Percentiles rank a stretch among this genome's conserved stretches.
phyloP scores from a whole-genome alignment of 2,113 vertebrate genomes.

The Coptodon rendalli region DNA sequence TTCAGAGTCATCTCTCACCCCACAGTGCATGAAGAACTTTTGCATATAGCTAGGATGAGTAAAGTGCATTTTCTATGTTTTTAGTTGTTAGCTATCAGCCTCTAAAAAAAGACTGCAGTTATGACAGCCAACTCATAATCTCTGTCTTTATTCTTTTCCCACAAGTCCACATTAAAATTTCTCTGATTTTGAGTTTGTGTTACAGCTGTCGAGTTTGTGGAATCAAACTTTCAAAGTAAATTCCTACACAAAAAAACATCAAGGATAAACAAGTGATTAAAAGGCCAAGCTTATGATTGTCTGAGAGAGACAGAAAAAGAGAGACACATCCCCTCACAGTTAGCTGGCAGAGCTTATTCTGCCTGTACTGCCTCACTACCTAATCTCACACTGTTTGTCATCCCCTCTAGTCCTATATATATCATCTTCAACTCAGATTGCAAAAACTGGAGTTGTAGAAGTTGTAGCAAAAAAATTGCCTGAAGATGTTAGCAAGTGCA shows the following conservation, averaged over 20 bases:
- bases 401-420: constrained; percentile 19
- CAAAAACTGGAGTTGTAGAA: constrained; percentile 18
- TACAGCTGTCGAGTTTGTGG: constrained; percentile 30
- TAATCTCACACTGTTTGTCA: constrained; percentile 45
- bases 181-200: constrained; percentile 34
- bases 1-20: background rate
- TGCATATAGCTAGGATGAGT: background rate
- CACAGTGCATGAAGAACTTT: background rate
- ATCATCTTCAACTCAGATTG: constrained; percentile 19
- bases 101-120: background rate
- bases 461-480: constrained; percentile 9
- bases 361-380: background rate
- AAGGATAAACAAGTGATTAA: constrained; percentile 46
- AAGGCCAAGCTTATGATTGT: constrained; percentile 34
- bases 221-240: constrained; percentile 53
- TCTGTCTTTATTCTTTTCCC: constrained; percentile 14
- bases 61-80: background rate
- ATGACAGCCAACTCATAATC: constrained; percentile 24
- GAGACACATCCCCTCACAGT: background rate
- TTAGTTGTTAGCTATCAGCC: background rate
- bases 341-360: constrained; percentile 16
- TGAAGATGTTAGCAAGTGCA: constrained; percentile 6
- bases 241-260: constrained; percentile 25
- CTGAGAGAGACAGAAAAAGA: background rate
- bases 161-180: constrained; percentile 42